A percentile compares a stretch with the other conserved stretches of the same genome.
phyloP scores from a whole-genome alignment of 2,113 vertebrate genomes.

The Sander lucioperca region DNA sequence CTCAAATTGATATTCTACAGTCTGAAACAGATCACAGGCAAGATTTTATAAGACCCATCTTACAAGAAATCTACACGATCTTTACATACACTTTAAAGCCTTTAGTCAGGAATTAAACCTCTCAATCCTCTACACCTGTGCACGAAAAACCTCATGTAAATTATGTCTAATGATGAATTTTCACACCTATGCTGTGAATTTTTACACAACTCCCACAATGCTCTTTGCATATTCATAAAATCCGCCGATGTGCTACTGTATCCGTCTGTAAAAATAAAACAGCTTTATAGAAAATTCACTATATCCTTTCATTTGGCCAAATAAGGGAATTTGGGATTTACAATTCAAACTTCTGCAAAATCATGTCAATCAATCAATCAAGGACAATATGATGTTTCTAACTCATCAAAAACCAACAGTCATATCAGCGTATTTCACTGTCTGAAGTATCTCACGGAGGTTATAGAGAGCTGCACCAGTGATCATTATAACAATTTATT shows the following conservation, averaged over 20 bases:
- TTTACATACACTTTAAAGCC: background rate
- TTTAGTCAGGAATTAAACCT: background rate
- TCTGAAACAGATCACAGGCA: background rate
- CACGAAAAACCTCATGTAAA: conserved; percentile 8
- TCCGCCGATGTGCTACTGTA: background rate
- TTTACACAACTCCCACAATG: conserved; percentile 35
- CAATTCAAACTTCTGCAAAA: background rate
- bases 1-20: background rate
- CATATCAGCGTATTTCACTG: conserved; percentile 17
- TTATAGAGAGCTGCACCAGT: conserved; percentile 9
- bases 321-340: conserved; percentile 3
- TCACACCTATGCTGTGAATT: conserved; percentile 28
- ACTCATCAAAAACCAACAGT: conserved; percentile 18
- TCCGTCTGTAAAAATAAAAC: conserved; percentile 12
- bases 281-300: conserved; percentile 24
- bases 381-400: conserved; percentile 1
- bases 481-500: conserved; percentile 50
- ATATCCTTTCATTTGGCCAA: conserved; percentile 30
- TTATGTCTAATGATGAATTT: conserved; percentile 5
- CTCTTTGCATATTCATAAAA: conserved; percentile 40
- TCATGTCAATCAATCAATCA: no score
- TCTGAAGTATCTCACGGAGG: conserved; percentile 14
- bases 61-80: background rate
- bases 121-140: background rate
- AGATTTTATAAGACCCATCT: background rate